Evolutionary conservation across 2,888 invertebrate genomes (phyloP).

Genomic region (Ephialtes manifestator): DNA sequence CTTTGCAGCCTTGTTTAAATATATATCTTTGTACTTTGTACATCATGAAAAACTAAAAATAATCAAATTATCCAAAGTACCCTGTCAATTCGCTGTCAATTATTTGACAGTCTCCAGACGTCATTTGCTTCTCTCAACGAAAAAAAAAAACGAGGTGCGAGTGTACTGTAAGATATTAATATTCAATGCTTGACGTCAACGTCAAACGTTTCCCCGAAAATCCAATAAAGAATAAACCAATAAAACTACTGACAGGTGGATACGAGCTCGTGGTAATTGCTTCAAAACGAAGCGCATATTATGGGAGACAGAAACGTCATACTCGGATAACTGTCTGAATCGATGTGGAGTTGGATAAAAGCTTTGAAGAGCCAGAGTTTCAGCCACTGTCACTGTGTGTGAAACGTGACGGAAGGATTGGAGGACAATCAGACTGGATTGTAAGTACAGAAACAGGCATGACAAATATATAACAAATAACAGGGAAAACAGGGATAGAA

Average conservation of each 20-base stretch:
- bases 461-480: constrained; percentile 23
- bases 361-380: constrained; percentile 8
- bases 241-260: constrained; percentile 24
- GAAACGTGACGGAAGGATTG: constrained; percentile 26
- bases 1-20: too few species aligned
- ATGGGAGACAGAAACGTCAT: constrained; percentile 31
- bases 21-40: too few species aligned
- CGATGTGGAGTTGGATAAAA: constrained; percentile 9
- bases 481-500: background rate
- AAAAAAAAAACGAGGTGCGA: background rate
- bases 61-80: too few species aligned
- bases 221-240: constrained; percentile 19
- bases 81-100: too few species aligned
- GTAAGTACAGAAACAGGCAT: constrained; percentile 23
- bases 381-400: constrained; percentile 2
- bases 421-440: constrained; percentile 33
- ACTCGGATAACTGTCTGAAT: constrained; percentile 27
- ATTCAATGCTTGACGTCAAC: background rate
- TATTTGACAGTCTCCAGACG: too few species aligned
- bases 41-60: too few species aligned
- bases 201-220: constrained; percentile 16
- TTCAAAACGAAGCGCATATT: constrained; percentile 3
- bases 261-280: background rate
- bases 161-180: constrained; percentile 3
- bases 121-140: background rate